Evolutionary conservation across 53 echinoderm and acorn worm genomes (phyloP), one percentile per base, ranked within the genome.

Genomic region (Henricia sp.): DNA sequence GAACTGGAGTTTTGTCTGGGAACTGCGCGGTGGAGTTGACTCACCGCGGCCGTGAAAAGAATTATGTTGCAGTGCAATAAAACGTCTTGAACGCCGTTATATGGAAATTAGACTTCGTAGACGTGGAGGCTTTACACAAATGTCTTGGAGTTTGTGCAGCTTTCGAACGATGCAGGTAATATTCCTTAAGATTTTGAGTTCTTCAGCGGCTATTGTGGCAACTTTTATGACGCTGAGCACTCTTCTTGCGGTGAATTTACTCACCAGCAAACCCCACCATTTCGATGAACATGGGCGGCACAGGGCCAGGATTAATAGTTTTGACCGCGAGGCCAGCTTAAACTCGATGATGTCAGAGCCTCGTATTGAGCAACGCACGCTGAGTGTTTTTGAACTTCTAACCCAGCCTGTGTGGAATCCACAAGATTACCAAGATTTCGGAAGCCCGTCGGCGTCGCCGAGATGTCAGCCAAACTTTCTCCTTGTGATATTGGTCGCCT

Each of bases 401-500:
- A 64, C 64, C 2, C 35, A 17, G 10, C 62, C 63, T 1, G 80
- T 80, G 29, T 91, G 91, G 91, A 84, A 84, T 83, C 76, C 88
- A 43, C 33, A 69, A n/a, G 59, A 86, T 10, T 83, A 71, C 34
- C 64, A 23, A 29, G 87, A 40, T 32, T 44, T 77, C 6, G 64
- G 37, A 21, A 20, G 37, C 14, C 64, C 78, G 0, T n/a, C n/a
- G n/a, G n/a, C n/a, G n/a, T 66, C 41, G 1, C 92, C 92, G 14
- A 50, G 72, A 42, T 95, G 95, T 67, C 34, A 78, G 11, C 23
- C 32, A 1, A 52, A 83, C 46, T 63, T 88, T 27, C n/a, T 84
- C 25, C 86, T 97, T 0, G 33, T 97, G 83, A 74, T 97, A 51
- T 60, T 97, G 14, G 94, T 94, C n/a, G 86, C 92, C 13, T 97